These are phyloP conservation scores for Lottia scabra DNA, from an alignment of 2,888 invertebrate species.

Conservation along the genomic window DNA sequence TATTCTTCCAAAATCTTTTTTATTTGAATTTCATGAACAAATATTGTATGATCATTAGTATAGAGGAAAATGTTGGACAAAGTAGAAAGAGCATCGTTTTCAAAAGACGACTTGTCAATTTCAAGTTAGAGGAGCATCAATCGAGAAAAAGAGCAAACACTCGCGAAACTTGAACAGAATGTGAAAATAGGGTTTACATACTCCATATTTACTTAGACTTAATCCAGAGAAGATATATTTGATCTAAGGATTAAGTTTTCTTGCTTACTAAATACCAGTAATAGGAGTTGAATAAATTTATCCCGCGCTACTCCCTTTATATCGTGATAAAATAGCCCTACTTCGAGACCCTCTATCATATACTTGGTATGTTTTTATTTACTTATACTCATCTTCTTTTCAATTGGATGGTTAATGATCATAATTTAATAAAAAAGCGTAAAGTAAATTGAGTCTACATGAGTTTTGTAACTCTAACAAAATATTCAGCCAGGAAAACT, in stretches of 20 bases:
- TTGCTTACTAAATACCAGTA: constrained; percentile 1
- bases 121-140: neutral
- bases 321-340: no score
- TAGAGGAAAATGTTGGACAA: neutral
- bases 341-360: no score
- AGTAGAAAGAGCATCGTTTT: neutral
- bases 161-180: neutral
- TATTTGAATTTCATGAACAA: constrained; percentile 1
- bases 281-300: neutral
- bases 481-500: no score
- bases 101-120: neutral
- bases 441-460: no score
- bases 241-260: neutral
- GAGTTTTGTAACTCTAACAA: no score
- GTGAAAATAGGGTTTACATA: constrained; percentile 7
- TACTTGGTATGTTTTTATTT: no score
- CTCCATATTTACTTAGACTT: constrained; percentile 2
- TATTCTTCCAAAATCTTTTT: neutral
- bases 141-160: constrained; percentile 1
- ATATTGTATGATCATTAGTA: constrained; percentile 1
- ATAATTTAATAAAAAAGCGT: no score
- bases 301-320: no score
- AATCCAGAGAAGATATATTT: neutral
- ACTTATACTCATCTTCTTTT: no score
- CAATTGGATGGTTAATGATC: no score